Evolutionary conservation across 2,888 invertebrate genomes (phyloP).

Genomic region (Drosophila ustulata): DNA sequence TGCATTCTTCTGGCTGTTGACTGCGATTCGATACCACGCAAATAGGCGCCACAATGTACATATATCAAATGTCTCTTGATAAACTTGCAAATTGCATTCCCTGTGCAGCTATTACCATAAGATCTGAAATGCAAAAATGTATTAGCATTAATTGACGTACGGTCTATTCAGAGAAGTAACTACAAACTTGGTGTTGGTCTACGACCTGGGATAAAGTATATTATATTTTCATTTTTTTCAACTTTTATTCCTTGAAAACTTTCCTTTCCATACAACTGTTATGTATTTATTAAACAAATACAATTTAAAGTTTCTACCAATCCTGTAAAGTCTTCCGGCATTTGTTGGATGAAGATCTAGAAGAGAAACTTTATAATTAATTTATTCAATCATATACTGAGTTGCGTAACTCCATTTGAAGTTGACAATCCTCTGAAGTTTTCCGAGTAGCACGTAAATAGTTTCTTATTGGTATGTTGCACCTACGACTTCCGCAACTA

Average conservation of each 20-base stretch:
- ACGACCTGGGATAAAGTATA: neutral
- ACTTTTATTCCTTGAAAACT: too few species aligned
- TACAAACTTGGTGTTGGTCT: neutral
- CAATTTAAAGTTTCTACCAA: neutral
- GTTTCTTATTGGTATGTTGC: slow-evolving; percentile 57
- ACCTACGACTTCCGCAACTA: slow-evolving; percentile 72
- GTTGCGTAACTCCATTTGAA: neutral
- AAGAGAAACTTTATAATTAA: neutral
- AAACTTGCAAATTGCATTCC: neutral
- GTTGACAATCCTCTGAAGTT: slow-evolving; percentile 15
- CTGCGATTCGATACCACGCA: slow-evolving; percentile 6
- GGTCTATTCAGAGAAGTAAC: neutral
- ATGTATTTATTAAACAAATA: too few species aligned
- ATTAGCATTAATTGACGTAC: neutral
- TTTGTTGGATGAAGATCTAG: neutral
- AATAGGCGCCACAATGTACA: slow-evolving; percentile 34
- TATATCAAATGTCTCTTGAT: slow-evolving; percentile 28
- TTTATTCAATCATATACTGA: neutral
- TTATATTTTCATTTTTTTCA: neutral
- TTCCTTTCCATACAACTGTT: too few species aligned
- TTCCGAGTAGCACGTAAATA: slow-evolving; percentile 14
- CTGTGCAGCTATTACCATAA: neutral
- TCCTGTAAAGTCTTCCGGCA: neutral
- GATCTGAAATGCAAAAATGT: slow-evolving; percentile 4
- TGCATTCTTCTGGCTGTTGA: slow-evolving; percentile 61